Evolutionary conservation across 2,113 vertebrate genomes (phyloP).

Genomic region (Larimichthys crocea): DNA sequence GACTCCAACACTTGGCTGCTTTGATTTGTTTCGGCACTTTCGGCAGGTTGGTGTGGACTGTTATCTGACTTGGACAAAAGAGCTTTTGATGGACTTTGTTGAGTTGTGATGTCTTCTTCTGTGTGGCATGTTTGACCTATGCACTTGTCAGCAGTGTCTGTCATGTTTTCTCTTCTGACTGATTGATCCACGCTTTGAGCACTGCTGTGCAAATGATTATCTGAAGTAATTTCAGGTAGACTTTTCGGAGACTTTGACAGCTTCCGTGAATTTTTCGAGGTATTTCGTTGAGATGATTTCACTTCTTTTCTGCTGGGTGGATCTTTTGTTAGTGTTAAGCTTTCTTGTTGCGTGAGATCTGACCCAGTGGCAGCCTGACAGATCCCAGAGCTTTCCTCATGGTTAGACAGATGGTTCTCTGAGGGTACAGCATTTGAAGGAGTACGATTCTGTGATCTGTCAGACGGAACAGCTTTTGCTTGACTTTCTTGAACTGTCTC

Average conservation of each 20-base stretch:
- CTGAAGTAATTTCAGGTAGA: not conserved
- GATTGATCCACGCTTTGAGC: not conserved
- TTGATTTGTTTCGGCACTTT: not conserved
- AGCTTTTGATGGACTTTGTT: not conserved
- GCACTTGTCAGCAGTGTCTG: not conserved
- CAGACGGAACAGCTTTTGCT: conserved; percentile 1
- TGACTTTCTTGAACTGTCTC: not conserved
- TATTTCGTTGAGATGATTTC: not conserved
- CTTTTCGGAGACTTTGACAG: not conserved
- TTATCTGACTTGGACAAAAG: not conserved
- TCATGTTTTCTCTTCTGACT: not conserved
- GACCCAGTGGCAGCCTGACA: not conserved
- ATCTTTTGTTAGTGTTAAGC: not conserved
- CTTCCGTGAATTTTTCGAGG: conserved; percentile 1
- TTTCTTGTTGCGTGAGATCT: not conserved
- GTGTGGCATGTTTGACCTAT: not conserved
- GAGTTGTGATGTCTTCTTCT: not conserved
- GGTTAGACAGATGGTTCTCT: not conserved
- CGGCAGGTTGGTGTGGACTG: not conserved
- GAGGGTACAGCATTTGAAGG: not conserved
- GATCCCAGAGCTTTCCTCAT: not conserved
- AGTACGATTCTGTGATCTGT: not conserved
- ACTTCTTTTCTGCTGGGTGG: not conserved
- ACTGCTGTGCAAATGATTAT: not conserved
- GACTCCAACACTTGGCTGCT: conserved; percentile 2